phyloP scores from a whole-genome alignment of 2,797 vertebrate species.

The Iguana delicatissima region DNA sequence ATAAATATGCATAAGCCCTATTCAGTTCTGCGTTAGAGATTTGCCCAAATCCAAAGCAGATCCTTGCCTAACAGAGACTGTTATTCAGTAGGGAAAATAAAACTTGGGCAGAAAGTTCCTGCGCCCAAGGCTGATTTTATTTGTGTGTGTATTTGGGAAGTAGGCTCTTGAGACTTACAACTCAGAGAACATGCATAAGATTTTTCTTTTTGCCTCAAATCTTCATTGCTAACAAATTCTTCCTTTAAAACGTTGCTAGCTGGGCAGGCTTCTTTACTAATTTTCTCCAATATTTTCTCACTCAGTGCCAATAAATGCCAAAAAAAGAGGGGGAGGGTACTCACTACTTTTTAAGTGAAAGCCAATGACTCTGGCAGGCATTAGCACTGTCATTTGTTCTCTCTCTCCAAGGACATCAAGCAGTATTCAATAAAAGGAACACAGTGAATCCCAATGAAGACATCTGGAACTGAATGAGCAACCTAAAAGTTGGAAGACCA shows the following conservation, averaged over 20 bases:
- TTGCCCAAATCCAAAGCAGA: not conserved
- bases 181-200: not conserved
- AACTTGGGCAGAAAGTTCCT: not conserved
- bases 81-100: not conserved
- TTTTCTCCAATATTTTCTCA: conserved; percentile 15
- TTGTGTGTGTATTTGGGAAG: not conserved
- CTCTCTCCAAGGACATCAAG: not conserved
- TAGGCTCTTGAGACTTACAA: not conserved
- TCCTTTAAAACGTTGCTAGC: not conserved
- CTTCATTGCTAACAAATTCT: not conserved
- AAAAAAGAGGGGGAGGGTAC: not conserved
- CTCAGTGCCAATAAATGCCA: not conserved
- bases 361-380: not conserved
- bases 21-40: too few species aligned
- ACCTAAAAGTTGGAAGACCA: not conserved
- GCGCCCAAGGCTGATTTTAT: not conserved
- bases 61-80: not conserved
- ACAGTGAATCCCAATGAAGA: not conserved
- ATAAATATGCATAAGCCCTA: too few species aligned
- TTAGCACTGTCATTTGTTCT: not conserved
- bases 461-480: not conserved
- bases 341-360: not conserved
- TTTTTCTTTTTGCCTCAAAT: not conserved
- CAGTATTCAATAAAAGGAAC: conserved; percentile 7
- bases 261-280: not conserved